Base-by-base conservation (phyloP, 2,113 vertebrate genomes). In the Seriola aureovittata region DNA sequence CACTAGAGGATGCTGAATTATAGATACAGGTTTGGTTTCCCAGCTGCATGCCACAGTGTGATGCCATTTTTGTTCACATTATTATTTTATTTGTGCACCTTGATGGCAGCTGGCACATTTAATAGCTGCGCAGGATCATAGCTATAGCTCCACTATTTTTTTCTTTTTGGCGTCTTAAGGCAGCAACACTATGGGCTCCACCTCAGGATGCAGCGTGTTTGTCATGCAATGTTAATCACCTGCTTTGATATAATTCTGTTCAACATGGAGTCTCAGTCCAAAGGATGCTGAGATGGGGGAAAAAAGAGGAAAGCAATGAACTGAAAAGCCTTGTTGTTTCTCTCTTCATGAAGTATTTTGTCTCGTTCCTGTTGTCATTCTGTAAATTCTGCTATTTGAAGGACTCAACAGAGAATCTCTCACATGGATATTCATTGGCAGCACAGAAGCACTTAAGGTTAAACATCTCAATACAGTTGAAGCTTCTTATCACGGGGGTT, bases 201-300 rank as follows among this genome's bases (percentile, higher is more conserved):
- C 67, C 34, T 57, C 77, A 69, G 71, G 82, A 85, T 76, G 75
- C 60, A 77, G 19, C 29, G 36, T 65, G 65, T 65, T 65, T 78
- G 78, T 76, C 81, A 75, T 83, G 75, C 68, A 86, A 84, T 84
- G 86, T 84, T 82, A 78, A 75, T 79, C 29, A 59, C 58, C 68
- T 25, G 77, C 90, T 90, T 90, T 90, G 87, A 87, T 87, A 75
- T 54, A 72, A 48, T 16, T 17, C 60, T 83, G 60, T 81, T 74
- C 59, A 68, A 81, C 14, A 44, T 52, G 5, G 78, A 54, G 52
- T 81, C 38, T 67, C 36, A 0, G 14, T 54, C 38, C 17, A 4
- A 42, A 38, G 40, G 40, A 73, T n/a, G 52, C 32, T 16, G 40
- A 54, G 23, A 69, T 29, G 29, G 40, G 63, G 62, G 23, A 38